Evolutionary conservation across 2,888 invertebrate species (phyloP).

Genomic region (Chymomyza amoena): DNA sequence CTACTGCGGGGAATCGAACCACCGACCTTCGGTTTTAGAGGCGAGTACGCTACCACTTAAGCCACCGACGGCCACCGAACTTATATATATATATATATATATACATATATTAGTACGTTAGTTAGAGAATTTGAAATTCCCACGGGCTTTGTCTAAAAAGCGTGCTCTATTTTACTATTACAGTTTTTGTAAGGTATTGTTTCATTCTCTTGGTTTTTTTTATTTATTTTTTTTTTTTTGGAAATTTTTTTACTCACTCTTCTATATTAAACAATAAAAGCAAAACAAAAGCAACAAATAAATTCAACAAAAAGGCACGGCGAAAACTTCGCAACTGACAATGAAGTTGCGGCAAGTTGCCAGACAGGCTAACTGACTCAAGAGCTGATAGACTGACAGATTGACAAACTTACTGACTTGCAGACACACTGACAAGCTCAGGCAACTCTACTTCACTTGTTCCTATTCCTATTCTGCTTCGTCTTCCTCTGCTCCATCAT

Average conservation of each 20-base stretch:
- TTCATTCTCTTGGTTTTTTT: not conserved
- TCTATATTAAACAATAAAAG: conserved; percentile 43
- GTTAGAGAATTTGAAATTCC: not conserved
- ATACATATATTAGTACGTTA: not conserved
- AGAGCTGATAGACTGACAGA: conserved; percentile 8
- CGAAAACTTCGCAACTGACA: conserved; percentile 14
- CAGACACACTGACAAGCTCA: not conserved
- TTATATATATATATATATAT: too few species aligned
- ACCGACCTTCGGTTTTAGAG: too few species aligned
- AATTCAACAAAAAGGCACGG: conserved; percentile 8
- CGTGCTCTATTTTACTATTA: conserved; percentile 9
- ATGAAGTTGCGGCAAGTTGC: not conserved
- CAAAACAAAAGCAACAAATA: conserved; percentile 48
- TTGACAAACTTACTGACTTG: not conserved
- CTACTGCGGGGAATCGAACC: too few species aligned
- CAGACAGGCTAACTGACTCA: not conserved
- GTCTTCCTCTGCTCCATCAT: not conserved
- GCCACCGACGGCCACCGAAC: too few species aligned
- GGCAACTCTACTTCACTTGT: not conserved
- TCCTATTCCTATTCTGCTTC: too few species aligned
- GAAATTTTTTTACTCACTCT: not conserved
- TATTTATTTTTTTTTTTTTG: too few species aligned
- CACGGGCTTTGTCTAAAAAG: not conserved
- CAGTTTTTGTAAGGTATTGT: not conserved
- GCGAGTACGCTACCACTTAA: too few species aligned